Conservation (phyloP, 2,888 invertebrate species). For the Pachydiplax longipennis region DNA sequence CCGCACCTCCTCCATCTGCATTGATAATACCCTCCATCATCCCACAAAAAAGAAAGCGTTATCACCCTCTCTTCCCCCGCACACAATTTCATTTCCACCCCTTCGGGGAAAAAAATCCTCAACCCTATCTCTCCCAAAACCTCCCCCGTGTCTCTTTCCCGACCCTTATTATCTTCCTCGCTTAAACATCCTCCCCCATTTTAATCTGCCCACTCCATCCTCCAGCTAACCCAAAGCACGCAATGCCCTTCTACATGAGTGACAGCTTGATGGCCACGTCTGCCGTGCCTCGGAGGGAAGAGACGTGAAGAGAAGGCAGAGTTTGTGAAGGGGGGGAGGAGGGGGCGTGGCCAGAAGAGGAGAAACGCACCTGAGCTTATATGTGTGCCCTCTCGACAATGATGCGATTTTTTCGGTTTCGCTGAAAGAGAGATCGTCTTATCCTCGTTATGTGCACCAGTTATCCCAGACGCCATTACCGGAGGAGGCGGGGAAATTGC, state of each 20-base stretch:
- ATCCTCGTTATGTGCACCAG: too few relatives aligned
- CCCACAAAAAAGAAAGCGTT: background rate
- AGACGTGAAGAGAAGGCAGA: slow-evolving; percentile 20
- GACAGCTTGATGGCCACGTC: slow-evolving; percentile 38
- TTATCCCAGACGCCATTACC: too few relatives aligned
- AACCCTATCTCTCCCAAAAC: background rate
- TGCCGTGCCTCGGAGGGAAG: slow-evolving; percentile 38
- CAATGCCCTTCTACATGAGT: slow-evolving; percentile 22
- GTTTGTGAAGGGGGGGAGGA: background rate
- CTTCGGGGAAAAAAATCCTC: background rate
- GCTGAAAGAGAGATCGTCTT: background rate
- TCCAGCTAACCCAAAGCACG: background rate
- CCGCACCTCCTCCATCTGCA: background rate
- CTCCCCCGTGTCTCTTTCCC: background rate
- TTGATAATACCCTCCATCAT: background rate
- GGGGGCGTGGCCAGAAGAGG: background rate
- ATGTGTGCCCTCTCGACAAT: background rate
- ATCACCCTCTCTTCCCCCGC: background rate
- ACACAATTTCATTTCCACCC: background rate
- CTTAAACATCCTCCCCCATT: background rate
- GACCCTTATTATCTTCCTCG: background rate
- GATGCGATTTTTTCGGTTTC: background rate
- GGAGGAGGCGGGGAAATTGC: too few relatives aligned
- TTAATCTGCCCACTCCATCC: background rate
- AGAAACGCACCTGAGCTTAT: slow-evolving; percentile 46